Evolutionary conservation across 2,113 vertebrate genomes (phyloP).

Genomic region (Mastomys coucha): DNA sequence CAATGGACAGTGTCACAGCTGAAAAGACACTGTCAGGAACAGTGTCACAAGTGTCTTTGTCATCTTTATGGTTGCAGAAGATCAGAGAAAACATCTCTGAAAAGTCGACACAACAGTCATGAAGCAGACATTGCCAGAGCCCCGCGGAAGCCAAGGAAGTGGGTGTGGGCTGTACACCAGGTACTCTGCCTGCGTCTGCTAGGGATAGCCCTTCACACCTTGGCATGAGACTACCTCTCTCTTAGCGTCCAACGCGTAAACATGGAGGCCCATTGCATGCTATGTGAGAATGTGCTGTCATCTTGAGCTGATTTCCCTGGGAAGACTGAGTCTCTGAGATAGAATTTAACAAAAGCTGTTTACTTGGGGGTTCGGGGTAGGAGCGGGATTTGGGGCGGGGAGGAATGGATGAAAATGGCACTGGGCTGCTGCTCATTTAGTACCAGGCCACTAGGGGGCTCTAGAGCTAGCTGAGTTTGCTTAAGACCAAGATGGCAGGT

Average conservation of each 20-base stretch:
- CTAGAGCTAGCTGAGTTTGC: background rate
- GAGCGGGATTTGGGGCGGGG: too few relatives aligned
- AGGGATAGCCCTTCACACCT: background rate
- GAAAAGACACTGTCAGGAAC: background rate
- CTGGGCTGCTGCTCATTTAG: background rate
- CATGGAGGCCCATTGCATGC: background rate
- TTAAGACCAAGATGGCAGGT: background rate
- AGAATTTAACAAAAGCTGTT: background rate
- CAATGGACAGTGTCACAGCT: background rate
- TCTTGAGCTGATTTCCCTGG: background rate
- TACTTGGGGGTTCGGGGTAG: background rate
- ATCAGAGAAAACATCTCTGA: background rate
- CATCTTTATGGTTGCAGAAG: background rate
- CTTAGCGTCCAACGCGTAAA: background rate
- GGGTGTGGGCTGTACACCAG: too few relatives aligned
- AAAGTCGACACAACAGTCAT: background rate
- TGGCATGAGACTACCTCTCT: background rate
- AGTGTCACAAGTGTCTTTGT: background rate
- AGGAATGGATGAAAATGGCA: background rate
- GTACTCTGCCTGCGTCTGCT: background rate
- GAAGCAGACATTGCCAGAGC: background rate
- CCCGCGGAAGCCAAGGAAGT: background rate
- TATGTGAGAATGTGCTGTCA: background rate
- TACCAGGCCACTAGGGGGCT: background rate
- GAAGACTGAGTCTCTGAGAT: background rate